phyloP scores from a whole-genome alignment of 2,888 invertebrate genomes.

The Panorpa germanica region DNA sequence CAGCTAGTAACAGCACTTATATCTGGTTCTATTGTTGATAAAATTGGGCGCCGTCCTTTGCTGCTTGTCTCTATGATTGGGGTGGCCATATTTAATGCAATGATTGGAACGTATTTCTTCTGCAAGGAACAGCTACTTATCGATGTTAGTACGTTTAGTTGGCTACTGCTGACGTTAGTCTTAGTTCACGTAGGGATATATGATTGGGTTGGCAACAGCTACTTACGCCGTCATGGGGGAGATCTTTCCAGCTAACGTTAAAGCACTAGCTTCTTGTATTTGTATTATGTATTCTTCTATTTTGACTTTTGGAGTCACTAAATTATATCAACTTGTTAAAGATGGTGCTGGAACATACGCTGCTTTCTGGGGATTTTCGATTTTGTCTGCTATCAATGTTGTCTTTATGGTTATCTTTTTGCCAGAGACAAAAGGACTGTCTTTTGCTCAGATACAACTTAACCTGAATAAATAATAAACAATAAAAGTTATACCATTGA shows the following conservation, averaged over 20 bases:
- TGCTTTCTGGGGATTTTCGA: constrained; percentile 34
- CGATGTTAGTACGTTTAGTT: constrained; percentile 26
- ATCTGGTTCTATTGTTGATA: constrained; percentile 36
- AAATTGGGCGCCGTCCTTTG: constrained; percentile 37
- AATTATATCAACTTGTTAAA: constrained; percentile 33
- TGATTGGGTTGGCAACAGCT: constrained; percentile 39
- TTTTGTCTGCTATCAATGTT: constrained; percentile 29
- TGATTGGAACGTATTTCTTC: constrained; percentile 35
- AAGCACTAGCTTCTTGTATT: constrained; percentile 41
- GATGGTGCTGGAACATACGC: constrained; percentile 29
- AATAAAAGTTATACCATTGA: too few species aligned
- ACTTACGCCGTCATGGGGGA: constrained; percentile 43
- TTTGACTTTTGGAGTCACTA: constrained; percentile 36
- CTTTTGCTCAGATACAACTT: too few species aligned
- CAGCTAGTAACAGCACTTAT: constrained; percentile 33
- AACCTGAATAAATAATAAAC: too few species aligned
- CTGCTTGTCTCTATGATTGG: constrained; percentile 37
- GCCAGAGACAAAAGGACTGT: constrained; percentile 41
- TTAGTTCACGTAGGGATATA: constrained; percentile 39
- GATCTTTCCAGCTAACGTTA: constrained; percentile 40
- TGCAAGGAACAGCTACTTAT: constrained; percentile 28
- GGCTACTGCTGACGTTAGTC: constrained; percentile 37
- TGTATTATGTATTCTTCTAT: constrained; percentile 38
- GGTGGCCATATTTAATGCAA: constrained; percentile 30
- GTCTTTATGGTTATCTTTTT: constrained; percentile 29